These are phyloP conservation scores for Drosophila parvula DNA, from an alignment of 1,140 invertebrate genomes.

Conservation along the genomic window DNA sequence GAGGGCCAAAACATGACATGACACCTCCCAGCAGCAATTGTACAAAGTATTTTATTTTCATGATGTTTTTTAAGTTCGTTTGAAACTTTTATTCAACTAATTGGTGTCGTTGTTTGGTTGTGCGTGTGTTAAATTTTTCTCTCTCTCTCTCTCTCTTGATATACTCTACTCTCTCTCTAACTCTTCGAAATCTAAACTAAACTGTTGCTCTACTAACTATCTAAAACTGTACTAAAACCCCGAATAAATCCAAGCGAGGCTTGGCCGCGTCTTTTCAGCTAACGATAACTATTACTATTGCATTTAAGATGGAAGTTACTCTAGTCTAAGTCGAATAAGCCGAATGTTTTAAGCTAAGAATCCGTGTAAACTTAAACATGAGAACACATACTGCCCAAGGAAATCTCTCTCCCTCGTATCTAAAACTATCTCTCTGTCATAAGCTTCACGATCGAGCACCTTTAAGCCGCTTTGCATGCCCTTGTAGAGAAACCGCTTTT, in stretches of 20 bases:
- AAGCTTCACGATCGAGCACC: constrained; percentile 20
- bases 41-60: constrained; percentile 57
- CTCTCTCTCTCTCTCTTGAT: constrained; percentile 61
- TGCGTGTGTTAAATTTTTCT: constrained; percentile 82
- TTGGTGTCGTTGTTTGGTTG: constrained; percentile 78
- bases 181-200: constrained; percentile 48
- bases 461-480: constrained; percentile 42
- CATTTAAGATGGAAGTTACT: constrained; percentile 59
- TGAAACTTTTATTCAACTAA: constrained; percentile 50
- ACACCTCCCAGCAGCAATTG: constrained; percentile 42
- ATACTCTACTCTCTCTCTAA: constrained; percentile 43
- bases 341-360: constrained; percentile 66
- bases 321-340: constrained; percentile 60
- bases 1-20: constrained; percentile 24
- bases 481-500: constrained; percentile 30
- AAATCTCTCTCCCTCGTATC: constrained; percentile 7
- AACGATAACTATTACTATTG: constrained; percentile 49
- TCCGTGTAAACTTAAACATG: constrained; percentile 67
- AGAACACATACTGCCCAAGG: constrained; percentile 69
- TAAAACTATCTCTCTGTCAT: constrained; percentile 18
- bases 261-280: constrained; percentile 67
- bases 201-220: constrained; percentile 44
- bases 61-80: constrained; percentile 36
- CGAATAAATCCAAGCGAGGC: constrained; percentile 27
- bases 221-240: constrained; percentile 29